Base-by-base conservation (phyloP, 2,888 invertebrate species). In the Cryptocephalus primarius region DNA sequence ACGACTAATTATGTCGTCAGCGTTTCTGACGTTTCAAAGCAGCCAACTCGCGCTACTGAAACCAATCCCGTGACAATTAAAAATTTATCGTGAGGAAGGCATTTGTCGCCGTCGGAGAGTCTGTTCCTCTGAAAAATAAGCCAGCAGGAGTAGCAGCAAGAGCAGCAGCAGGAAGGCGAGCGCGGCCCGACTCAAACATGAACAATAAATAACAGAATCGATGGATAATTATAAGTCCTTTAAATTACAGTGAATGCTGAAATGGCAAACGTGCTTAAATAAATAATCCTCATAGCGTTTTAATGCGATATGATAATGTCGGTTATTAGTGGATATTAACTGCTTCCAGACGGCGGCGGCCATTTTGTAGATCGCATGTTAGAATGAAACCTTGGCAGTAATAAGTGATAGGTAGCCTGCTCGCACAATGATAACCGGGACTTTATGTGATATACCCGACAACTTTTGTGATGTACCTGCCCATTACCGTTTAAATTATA, bases 261-360 rank as follows among this genome's bases (percentile, higher is more conserved):
- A 60, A 57, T 58, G 58, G 58, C 56, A 55, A 60, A 56, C 58
- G 55, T 55, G 58, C 55, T 54, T 62, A 59, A 62, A 64, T 63
- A 61, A 63, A 61, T 63, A 64, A 63, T 62, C 56, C 57, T 49
- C 52, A 50, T 59, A 55, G 55, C 54, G 55, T 62, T 59, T 60
- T 62, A 60, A 60, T 58, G 59, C 58, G 60, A 62, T 63, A 61
- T 55, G 61, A 62, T 62, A 64, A 64, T 64, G 58, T 54, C 57
- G 52, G 63, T 63, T 60, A 62, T 64, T 64, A 60, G 54, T 54
- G 51, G 57, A 59, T 60, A 59, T 55, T 56, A 55, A 57, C 54
- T 58, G 55, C 51, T 54, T 49, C 48, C 55, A 54, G 56, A 55
- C 55, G 55, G 58, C 56, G 31, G 41, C 62, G 58, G 63, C 63